Evolutionary conservation across 35 echinoderm and acorn worm genomes (phyloP).

Genomic region (Diadema setosum): DNA sequence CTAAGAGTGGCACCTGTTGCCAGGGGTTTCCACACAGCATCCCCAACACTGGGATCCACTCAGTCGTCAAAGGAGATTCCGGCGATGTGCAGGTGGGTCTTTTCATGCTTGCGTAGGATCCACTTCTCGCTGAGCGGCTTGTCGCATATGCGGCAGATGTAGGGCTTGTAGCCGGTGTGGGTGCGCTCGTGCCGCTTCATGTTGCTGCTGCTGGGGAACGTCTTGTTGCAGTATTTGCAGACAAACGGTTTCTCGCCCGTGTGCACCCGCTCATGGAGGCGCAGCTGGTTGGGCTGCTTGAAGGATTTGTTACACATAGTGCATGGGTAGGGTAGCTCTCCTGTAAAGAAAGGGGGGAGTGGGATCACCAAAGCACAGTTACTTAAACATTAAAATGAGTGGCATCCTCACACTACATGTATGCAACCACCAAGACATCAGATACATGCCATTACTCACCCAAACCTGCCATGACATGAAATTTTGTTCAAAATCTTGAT

Average conservation of each 20-base stretch:
- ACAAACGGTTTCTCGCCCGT: conserved; percentile 42
- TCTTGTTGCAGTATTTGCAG: conserved; percentile 43
- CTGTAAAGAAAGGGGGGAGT: neutral
- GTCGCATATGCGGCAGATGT: conserved; percentile 23
- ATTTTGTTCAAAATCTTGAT: too few relatives aligned
- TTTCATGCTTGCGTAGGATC: neutral
- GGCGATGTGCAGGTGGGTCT: neutral
- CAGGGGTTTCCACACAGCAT: too few relatives aligned
- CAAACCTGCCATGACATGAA: too few relatives aligned
- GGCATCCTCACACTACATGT: too few relatives aligned
- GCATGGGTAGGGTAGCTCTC: conserved; percentile 21
- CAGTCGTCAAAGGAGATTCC: conserved; percentile 9
- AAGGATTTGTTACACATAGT: conserved; percentile 37
- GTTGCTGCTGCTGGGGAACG: conserved; percentile 18
- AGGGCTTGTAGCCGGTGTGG: conserved; percentile 51
- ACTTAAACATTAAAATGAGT: too few relatives aligned
- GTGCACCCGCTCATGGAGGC: conserved; percentile 36
- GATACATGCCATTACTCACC: too few relatives aligned
- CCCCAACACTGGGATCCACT: too few relatives aligned
- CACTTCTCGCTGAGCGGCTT: conserved; percentile 20
- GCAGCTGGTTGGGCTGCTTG: neutral
- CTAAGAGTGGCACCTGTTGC: too few relatives aligned
- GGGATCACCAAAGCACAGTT: too few relatives aligned
- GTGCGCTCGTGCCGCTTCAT: conserved; percentile 26
- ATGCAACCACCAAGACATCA: too few relatives aligned